Conservation (phyloP, 2,113 vertebrate species). For the Nycticebus coucang region DNA sequence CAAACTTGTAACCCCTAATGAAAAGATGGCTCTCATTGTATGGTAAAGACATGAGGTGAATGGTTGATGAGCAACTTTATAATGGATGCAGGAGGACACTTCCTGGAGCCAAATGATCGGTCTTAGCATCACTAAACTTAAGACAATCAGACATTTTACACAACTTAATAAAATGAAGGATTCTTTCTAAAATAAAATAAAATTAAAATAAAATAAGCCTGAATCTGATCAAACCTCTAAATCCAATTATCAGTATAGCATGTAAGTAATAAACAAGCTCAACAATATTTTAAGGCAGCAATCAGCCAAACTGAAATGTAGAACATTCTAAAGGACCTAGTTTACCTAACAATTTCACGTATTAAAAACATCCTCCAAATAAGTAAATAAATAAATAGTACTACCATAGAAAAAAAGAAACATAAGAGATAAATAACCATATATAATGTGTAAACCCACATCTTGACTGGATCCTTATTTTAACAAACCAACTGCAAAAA, state of each 20-base stretch:
- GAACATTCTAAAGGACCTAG: neutral
- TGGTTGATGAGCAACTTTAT: neutral
- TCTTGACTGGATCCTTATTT: neutral
- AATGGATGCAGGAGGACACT: neutral
- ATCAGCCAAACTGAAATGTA: conserved; percentile 23
- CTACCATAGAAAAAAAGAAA: neutral
- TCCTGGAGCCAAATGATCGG: neutral
- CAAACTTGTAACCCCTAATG: neutral
- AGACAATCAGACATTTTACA: neutral
- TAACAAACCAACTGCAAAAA: neutral
- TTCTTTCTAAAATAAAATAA: neutral
- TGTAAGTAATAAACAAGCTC: neutral
- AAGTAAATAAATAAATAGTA: neutral
- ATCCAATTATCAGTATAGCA: conserved; percentile 22
- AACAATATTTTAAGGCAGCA: conserved; percentile 16
- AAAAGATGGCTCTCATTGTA: neutral
- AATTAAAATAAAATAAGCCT: conserved; percentile 12
- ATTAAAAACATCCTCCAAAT: neutral
- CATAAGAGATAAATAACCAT: neutral
- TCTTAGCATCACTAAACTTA: neutral
- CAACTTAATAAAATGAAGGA: neutral
- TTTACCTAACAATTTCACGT: neutral
- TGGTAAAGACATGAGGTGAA: neutral
- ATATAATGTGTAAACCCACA: neutral
- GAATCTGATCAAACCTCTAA: neutral